phyloP scores from a whole-genome alignment of 2,888 invertebrate genomes.

The Buathra laborator region DNA sequence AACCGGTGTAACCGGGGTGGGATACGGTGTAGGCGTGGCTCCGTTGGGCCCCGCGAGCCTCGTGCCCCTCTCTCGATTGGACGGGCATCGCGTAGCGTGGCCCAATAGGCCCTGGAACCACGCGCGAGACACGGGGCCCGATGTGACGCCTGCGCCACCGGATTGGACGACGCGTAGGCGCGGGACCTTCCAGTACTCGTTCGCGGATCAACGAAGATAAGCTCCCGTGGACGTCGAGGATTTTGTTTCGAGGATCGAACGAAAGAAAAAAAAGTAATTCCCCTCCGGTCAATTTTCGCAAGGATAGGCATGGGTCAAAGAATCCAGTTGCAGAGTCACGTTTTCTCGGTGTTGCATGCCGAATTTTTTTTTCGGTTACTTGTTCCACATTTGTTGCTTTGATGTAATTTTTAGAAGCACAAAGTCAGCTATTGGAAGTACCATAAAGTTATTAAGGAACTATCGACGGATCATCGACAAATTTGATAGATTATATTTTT shows the following conservation, averaged over 20 bases:
- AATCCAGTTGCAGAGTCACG: neutral
- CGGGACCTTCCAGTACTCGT: conserved; percentile 63
- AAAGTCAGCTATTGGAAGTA: no score
- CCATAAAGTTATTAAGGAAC: no score
- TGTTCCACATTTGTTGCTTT: no score
- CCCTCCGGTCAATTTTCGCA: conserved; percentile 24
- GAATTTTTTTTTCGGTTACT: neutral
- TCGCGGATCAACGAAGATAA: conserved; percentile 68
- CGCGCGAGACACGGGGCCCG: conserved; percentile 41
- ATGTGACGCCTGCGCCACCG: conserved; percentile 66
- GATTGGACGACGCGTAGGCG: conserved; percentile 66
- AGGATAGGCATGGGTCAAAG: conserved; percentile 20
- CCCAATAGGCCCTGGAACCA: conserved; percentile 60
- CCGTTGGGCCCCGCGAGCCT: conserved; percentile 56
- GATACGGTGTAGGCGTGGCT: conserved; percentile 73
- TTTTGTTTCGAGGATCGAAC: conserved; percentile 77
- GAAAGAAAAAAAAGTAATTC: conserved; percentile 49
- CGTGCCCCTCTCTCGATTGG: conserved; percentile 57
- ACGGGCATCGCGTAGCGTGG: conserved; percentile 40
- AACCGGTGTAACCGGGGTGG: conserved; percentile 63
- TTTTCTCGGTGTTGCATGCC: neutral
- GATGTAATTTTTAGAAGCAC: no score
- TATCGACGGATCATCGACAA: no score
- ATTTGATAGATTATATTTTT: no score
- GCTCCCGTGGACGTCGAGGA: conserved; percentile 65